Percentiles rank a stretch among this genome's conserved stretches.
phyloP scores from a whole-genome alignment of 1,140 invertebrate species.

The Diorhabda carinulata region DNA sequence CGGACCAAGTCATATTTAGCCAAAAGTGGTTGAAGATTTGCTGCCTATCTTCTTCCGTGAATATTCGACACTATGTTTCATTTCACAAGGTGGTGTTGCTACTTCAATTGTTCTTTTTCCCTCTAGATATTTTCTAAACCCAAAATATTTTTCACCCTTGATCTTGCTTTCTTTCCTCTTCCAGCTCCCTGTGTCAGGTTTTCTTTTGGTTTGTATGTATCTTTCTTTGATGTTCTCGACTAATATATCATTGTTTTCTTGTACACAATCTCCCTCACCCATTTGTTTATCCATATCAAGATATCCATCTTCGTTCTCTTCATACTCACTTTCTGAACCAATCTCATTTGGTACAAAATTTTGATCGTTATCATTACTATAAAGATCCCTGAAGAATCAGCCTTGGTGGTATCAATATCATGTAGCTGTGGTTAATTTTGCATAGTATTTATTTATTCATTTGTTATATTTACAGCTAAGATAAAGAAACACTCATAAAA shows the following conservation, averaged over 20 bases:
- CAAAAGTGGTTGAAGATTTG: background rate
- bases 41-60: background rate
- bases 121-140: conserved; percentile 6
- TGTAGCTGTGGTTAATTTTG: background rate
- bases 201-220: conserved; percentile 1
- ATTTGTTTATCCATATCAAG: conserved; percentile 5
- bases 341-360: conserved; percentile 7
- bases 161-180: background rate
- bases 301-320: conserved; percentile 5
- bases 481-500: no score
- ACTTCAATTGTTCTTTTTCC: conserved; percentile 6
- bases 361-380: background rate
- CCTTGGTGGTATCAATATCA: conserved; percentile 4
- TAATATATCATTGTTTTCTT: conserved; percentile 11
- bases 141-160: conserved; percentile 7
- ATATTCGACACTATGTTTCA: background rate
- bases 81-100: background rate
- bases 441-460: background rate
- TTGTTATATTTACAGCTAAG: background rate
- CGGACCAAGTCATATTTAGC: background rate
- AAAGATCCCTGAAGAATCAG: background rate
- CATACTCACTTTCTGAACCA: conserved; percentile 7
- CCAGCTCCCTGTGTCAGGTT: background rate
- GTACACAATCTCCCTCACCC: background rate
- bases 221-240: conserved; percentile 6